A percentile compares a stretch with the other conserved stretches of the same genome.
phyloP scores from a whole-genome alignment of 1,140 invertebrate genomes.

The Laupala kohalensis region DNA sequence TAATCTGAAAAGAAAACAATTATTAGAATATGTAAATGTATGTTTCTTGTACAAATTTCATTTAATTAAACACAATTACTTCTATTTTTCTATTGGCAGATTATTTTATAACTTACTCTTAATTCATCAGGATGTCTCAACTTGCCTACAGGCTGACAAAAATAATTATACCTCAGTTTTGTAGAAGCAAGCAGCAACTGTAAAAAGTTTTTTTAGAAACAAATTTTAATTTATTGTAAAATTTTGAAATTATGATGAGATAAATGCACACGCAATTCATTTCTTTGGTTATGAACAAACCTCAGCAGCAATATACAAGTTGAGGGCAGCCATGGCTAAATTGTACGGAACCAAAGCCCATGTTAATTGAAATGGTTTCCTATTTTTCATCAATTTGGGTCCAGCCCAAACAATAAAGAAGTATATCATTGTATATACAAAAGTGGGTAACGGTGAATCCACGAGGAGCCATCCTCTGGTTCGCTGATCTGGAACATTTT shows the following conservation, averaged over 20 bases:
- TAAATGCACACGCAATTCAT: no score
- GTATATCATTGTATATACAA: conserved; percentile 61
- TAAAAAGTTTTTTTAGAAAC: no score
- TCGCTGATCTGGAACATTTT: conserved; percentile 45
- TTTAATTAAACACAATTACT: background rate
- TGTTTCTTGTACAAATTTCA: background rate
- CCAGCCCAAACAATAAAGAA: conserved; percentile 66
- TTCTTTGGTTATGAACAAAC: conserved; percentile 28
- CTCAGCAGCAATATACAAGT: conserved; percentile 70
- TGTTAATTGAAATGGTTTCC: conserved; percentile 63
- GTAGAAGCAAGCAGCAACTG: conserved; percentile 61
- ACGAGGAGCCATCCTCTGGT: conserved; percentile 80
- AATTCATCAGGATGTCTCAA: conserved; percentile 69
- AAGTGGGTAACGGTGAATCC: conserved; percentile 63
- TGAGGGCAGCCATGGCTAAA: conserved; percentile 66
- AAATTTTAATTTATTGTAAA: no score
- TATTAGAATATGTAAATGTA: background rate
- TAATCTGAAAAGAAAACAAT: conserved; percentile 50
- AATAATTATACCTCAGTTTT: conserved; percentile 68
- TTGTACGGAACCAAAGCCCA: conserved; percentile 76
- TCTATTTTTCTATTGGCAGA: background rate
- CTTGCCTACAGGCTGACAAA: conserved; percentile 77
- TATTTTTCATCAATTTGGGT: conserved; percentile 68
- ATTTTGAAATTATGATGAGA: no score
- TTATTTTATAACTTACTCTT: conserved; percentile 41